Base-by-base conservation (phyloP, 2,888 invertebrate genomes). In the Rhyacophila evoluta region DNA sequence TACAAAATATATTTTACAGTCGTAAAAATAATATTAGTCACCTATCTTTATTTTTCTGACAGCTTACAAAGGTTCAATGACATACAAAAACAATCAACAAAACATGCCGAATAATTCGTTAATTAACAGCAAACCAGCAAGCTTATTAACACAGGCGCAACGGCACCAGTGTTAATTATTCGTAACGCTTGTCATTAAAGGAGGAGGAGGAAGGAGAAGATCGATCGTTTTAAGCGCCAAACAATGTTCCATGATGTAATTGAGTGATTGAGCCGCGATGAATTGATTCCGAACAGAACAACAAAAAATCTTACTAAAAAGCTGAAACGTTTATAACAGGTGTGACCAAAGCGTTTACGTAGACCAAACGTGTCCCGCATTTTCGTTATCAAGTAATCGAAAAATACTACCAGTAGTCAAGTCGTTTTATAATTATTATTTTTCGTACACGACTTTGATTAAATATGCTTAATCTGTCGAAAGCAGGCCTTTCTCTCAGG, bases 191-290 rank as follows among this genome's bases (percentile, higher is more conserved):
- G 41, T 41, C 19, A 41, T 19, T 41, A 19, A 15, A 41, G 15
- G 15, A 41, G 12, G 41, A 41, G 15, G 19, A 41, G 15, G 15
- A 41, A 12, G 41, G 15, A 41, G 19, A 41, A 41, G 19, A 41
- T 41, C 41, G 19, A 41, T 15, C 41, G 8, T 41, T 15, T 19
- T 15, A 39, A 41, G 15, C 19, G 41, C 19, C 19, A 19, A 41
- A 41, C 41, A 41, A 41, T 11, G 5, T 41, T 12, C 39, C 11
- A 12, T n/a, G n/a, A 2, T 10, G 68, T 25, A 19, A 68, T 71
- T 41, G 36, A 75, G 41, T 68, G 75, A 19, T 70, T 33, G 37
- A 29, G 27, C 41, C 69, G 39, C 19, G 76, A 55, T 36, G 28
- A 76, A 76, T 76, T 27, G 76, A 72, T 55, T 28, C 28, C 36